Conservation (phyloP, 2,888 invertebrate species). For the Tholera decimalis region DNA sequence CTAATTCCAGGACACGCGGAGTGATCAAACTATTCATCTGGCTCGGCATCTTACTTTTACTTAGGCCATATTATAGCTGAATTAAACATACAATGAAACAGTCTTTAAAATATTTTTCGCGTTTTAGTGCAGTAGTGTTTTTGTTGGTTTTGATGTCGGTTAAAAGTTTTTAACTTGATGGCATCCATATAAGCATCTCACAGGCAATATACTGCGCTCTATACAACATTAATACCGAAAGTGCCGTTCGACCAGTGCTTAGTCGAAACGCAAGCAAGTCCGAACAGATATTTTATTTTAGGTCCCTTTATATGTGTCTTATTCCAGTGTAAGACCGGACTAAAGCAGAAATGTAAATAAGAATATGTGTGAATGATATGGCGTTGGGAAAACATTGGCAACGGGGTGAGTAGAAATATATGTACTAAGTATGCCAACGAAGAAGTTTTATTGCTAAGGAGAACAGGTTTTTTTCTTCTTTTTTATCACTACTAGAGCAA, state of each 20-base stretch:
- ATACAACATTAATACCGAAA: slow-evolving; percentile 12
- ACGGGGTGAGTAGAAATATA: background rate
- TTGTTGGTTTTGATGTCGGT: no score
- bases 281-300: slow-evolving; percentile 64
- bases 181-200: background rate
- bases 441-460: slow-evolving; percentile 3
- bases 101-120: no score
- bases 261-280: slow-evolving; percentile 66
- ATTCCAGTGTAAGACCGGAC: slow-evolving; percentile 36
- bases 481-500: no score
- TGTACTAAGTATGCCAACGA: background rate
- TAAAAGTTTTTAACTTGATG: no score
- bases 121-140: no score
- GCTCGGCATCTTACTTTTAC: no score
- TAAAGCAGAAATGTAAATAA: slow-evolving; percentile 56
- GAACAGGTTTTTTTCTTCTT: no score
- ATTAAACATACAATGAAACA: no score
- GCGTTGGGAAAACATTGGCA: slow-evolving; percentile 14
- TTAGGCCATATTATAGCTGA: no score
- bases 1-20: no score
- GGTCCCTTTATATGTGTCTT: slow-evolving; percentile 40
- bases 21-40: no score
- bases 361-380: slow-evolving; percentile 26
- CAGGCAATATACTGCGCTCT: slow-evolving; percentile 1
- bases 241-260: slow-evolving; percentile 51